Evolutionary conservation across 2,888 invertebrate genomes (phyloP).

Genomic region (Eueremaeus valkanovi): DNA sequence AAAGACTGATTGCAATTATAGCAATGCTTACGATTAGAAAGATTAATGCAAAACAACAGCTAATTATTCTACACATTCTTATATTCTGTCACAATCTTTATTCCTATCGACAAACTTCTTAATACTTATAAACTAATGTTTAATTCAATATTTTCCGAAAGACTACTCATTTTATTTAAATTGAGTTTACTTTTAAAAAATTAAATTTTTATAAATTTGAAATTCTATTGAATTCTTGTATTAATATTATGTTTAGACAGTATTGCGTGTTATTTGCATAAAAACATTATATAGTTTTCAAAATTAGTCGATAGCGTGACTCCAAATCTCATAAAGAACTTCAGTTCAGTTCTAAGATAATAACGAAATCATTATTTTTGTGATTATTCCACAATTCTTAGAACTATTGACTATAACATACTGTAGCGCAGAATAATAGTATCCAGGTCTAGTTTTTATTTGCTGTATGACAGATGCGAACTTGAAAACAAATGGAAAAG

Average conservation of each 20-base stretch:
- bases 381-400: not conserved
- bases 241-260: too few species aligned
- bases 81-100: too few species aligned
- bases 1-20: not conserved
- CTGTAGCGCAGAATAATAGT: too few species aligned
- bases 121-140: too few species aligned
- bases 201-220: not conserved
- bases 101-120: too few species aligned
- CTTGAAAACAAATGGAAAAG: too few species aligned
- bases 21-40: not conserved
- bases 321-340: not conserved
- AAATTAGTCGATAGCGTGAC: conserved; percentile 23
- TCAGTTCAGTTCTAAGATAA: not conserved
- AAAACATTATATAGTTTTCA: not conserved
- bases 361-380: not conserved
- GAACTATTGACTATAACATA: not conserved
- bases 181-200: not conserved
- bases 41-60: conserved; percentile 3
- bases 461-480: too few species aligned
- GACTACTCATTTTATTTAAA: too few species aligned
- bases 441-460: too few species aligned
- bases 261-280: not conserved
- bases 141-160: too few species aligned
- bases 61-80: not conserved
- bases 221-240: too few species aligned